phyloP scores from a whole-genome alignment of 2,888 invertebrate genomes.

The Halictus ligatus region DNA sequence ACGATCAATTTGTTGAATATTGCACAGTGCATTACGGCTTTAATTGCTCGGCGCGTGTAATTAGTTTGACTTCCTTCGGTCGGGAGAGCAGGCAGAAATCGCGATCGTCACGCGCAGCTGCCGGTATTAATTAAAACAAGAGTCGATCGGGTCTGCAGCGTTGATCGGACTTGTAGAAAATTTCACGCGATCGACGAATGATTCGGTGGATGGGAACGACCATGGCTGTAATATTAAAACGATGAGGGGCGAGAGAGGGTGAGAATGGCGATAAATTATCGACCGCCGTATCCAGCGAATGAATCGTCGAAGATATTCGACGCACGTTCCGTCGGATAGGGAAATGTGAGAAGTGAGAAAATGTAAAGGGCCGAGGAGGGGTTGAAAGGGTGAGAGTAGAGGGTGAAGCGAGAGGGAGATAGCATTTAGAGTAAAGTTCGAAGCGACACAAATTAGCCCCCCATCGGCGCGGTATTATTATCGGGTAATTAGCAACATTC shows the following conservation, averaged over 20 bases:
- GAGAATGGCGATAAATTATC: constrained; percentile 19
- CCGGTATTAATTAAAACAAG: background rate
- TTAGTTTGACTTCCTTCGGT: background rate
- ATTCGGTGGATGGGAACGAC: background rate
- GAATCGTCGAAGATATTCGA: constrained; percentile 41
- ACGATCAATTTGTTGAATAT: background rate
- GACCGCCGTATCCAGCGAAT: background rate
- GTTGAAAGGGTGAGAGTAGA: background rate
- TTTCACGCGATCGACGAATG: background rate
- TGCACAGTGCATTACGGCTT: background rate
- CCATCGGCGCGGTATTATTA: constrained; percentile 55
- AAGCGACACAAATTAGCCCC: constrained; percentile 42
- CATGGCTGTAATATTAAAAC: background rate
- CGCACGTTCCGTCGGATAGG: constrained; percentile 32
- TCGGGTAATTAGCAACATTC: constrained; percentile 67
- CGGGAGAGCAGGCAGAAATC: background rate
- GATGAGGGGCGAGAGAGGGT: background rate
- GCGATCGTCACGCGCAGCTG: background rate
- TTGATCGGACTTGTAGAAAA: background rate
- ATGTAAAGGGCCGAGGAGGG: background rate
- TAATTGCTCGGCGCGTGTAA: background rate
- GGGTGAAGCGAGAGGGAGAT: background rate
- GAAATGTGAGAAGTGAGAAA: constrained; percentile 37
- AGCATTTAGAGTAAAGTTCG: constrained; percentile 34
- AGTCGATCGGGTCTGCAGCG: background rate